Evolutionary conservation across 2,797 vertebrate species (phyloP).

Genomic region (Acrossocheilus wenchowensis): DNA sequence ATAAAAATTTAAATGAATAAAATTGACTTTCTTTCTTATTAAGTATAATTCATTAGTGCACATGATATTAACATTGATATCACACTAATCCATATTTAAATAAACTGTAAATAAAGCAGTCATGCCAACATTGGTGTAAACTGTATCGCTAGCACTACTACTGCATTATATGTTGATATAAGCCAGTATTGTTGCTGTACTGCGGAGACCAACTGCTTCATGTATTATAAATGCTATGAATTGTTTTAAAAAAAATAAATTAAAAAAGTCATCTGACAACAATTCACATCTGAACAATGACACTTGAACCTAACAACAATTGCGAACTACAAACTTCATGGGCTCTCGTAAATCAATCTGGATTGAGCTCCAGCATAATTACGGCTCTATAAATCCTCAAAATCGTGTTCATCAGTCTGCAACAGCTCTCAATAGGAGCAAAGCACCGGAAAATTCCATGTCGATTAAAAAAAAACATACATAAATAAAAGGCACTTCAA

Average conservation of each 20-base stretch:
- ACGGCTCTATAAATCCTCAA: slow-evolving; percentile 9
- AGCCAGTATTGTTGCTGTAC: not conserved
- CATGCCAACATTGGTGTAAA: not conserved
- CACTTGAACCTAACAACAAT: not conserved
- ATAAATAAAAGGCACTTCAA: slow-evolving; percentile 45
- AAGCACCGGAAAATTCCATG: slow-evolving; percentile 20
- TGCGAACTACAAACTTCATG: not conserved
- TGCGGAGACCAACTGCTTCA: not conserved
- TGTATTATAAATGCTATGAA: not conserved
- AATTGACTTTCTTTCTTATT: not conserved
- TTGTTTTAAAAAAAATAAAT: not conserved
- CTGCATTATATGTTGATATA: not conserved
- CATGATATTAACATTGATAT: not conserved
- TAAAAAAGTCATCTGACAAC: not conserved
- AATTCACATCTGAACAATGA: not conserved
- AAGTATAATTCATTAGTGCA: not conserved
- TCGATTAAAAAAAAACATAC: slow-evolving; percentile 25
- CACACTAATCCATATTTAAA: not conserved
- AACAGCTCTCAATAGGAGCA: slow-evolving; percentile 28
- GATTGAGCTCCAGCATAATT: slow-evolving; percentile 45
- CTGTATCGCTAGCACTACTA: not conserved
- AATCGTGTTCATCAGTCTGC: slow-evolving; percentile 19
- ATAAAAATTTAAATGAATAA: too few relatives aligned
- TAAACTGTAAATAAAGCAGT: not conserved
- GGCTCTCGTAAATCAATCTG: slow-evolving; percentile 21